Conservation (phyloP, 2,888 invertebrate species). For the Rhorus exstirpatorius region DNA sequence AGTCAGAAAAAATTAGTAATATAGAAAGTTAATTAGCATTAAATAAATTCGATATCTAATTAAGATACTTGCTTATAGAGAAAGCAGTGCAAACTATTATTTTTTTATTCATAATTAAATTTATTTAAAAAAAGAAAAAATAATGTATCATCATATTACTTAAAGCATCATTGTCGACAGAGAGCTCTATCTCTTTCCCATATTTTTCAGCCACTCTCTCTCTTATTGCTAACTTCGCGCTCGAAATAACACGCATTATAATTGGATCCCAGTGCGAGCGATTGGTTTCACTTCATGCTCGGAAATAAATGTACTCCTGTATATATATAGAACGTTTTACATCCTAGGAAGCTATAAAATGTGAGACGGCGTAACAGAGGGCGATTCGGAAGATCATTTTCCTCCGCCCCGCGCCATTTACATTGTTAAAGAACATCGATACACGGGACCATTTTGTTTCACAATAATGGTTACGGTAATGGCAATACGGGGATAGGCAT, state of each 20-base stretch:
- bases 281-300: conserved; percentile 59
- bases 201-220: not conserved
- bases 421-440: no score
- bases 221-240: conserved; percentile 26
- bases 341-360: not conserved
- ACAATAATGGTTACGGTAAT: conserved; percentile 74
- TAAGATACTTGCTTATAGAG: no score
- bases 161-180: not conserved
- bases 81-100: no score
- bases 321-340: not conserved
- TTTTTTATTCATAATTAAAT: no score
- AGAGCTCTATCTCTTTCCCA: no score
- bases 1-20: no score
- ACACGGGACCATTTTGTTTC: not conserved
- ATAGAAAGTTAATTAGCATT: no score
- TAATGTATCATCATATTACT: not conserved
- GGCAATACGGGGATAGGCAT: no score
- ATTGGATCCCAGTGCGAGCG: conserved; percentile 41
- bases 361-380: not conserved
- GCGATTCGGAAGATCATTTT: not conserved
- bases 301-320: conserved; percentile 14
- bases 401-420: not conserved
- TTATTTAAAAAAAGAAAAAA: no score
- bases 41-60: no score
- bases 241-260: conserved; percentile 44